These are phyloP conservation scores for Hassar affinis DNA, from an alignment of 2,113 vertebrate species.

Conservation along the genomic window DNA sequence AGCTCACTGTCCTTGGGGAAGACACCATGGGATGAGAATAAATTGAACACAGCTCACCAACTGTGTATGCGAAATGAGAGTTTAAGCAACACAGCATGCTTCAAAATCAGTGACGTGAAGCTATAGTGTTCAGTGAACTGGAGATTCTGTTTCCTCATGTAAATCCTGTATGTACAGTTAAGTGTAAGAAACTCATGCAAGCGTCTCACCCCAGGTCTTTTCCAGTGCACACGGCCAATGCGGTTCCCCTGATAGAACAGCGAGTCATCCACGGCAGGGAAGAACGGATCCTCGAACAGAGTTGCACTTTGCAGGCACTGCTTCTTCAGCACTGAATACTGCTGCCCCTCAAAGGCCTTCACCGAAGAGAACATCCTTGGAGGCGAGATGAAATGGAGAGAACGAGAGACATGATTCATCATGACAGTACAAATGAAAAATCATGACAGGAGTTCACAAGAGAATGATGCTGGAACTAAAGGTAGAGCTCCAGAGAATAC, in stretches of 20 bases:
- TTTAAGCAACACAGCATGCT: conserved; percentile 35
- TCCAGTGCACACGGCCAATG: conserved; percentile 87
- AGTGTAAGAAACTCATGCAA: not conserved
- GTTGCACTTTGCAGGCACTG: conserved; percentile 82
- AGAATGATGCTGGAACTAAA: not conserved
- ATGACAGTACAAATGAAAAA: conserved; percentile 14
- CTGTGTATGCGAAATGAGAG: not conserved
- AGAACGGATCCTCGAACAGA: conserved; percentile 90
- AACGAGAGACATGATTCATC: conserved; percentile 7
- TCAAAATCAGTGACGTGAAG: not conserved
- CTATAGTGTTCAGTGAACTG: not conserved
- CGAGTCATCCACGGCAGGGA: conserved; percentile 81
- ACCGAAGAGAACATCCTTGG: conserved; percentile 85
- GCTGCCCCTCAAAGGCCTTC: conserved; percentile 87
- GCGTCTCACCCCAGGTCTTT: conserved; percentile 83
- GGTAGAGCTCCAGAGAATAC: not conserved
- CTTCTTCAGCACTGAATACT: conserved; percentile 86
- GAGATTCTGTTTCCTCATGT: not conserved
- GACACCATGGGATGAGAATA: conserved; percentile 29
- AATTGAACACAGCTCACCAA: conserved; percentile 32
- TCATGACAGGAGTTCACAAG: not conserved
- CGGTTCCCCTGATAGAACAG: conserved; percentile 84
- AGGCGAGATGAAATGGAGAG: not conserved
- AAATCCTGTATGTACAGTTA: not conserved
- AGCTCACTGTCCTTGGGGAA: conserved; percentile 13